Base-by-base conservation (phyloP, 1,140 invertebrate genomes). In the Lordiphosa stackelbergi region DNA sequence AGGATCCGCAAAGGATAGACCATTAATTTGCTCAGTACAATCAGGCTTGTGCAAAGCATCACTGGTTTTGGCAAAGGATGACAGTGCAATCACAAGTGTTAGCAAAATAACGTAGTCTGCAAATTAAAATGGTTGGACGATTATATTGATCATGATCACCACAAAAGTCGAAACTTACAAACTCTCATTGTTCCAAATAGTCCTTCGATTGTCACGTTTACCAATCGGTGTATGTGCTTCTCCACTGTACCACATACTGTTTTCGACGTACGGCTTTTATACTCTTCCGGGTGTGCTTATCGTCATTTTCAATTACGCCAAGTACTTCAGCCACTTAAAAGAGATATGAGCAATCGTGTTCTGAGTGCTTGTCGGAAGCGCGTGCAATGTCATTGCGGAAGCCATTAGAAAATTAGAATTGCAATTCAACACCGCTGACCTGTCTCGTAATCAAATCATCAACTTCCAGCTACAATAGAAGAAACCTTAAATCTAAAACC, bases 71-170 rank as follows among this genome's bases (percentile, higher is more conserved):
- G 58, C 19, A 35, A 66, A 13, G 11, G 48, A 42, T 11, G 53
- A 66, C 9, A 68, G n/a, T 13, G 53, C 53, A 58, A 51, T 52
- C 52, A 75, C 72, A 24, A 75, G 24, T 13, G 62, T 66, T 34
- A 75, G 47, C 53, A 71, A 45, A 34, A 70, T 45, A 57, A 70
- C 51, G 55, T 75, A 57, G 42, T 66, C 73, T 75, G 40, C 3
- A 55, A 58, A 24, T 6, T 0, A 34, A 24, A 34, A 24, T 6
- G 22, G 12, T 8, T 11, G 8, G 5, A 31, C 2, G n/a, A 45
- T 45, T 45, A 45, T 2, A 28, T 7, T 4, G 6, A 5, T 5
- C 22, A 24, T 5, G 6, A 0, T 7, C 6, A 28, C 22, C 31
- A 10, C 8, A 0, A 24, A 45, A 7, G 11, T 12, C 22, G 6